A percentile compares a stretch with the other conserved stretches of the same genome.
Conservation (phyloP, 2,113 vertebrate genomes). For the Lampris incognitus region DNA sequence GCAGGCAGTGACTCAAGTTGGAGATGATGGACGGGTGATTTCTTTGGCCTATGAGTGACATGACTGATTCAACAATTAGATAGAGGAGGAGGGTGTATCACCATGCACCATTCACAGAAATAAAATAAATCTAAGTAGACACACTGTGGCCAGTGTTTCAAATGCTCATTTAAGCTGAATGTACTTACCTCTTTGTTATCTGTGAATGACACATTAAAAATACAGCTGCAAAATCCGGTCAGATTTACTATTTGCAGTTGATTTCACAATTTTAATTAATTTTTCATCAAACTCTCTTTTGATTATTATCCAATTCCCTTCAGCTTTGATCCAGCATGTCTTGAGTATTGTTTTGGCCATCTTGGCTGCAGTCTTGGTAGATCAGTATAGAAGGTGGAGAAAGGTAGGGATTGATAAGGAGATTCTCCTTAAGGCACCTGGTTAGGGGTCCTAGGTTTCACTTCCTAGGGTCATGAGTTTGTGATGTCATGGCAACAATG, state of each 20-base stretch:
- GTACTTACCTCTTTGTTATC: constrained; percentile 29
- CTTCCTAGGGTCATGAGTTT: constrained; percentile 74
- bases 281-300: constrained; percentile 44
- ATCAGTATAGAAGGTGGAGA: constrained; percentile 53
- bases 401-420: constrained; percentile 36
- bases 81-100: constrained; percentile 7
- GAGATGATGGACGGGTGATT: constrained; percentile 36
- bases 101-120: constrained; percentile 38
- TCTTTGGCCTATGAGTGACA: constrained; percentile 66
- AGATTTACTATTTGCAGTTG: constrained; percentile 21
- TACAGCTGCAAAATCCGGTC: constrained; percentile 48
- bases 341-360: constrained; percentile 31
- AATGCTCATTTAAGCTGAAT: constrained; percentile 37
- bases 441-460: constrained; percentile 48
- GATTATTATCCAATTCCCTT: constrained; percentile 57
- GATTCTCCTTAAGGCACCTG: constrained; percentile 60
- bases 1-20: constrained; percentile 38
- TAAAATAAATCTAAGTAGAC: constrained; percentile 54
- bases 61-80: constrained; percentile 22
- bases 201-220: constrained; percentile 29
- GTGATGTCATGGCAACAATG: constrained; percentile 84
- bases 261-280: constrained; percentile 42
- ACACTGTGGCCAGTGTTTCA: constrained; percentile 14
- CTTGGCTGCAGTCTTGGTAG: constrained; percentile 56
- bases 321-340: constrained; percentile 46